phyloP scores from a whole-genome alignment of 1,140 invertebrate species.

The Cotesia chilonis region DNA sequence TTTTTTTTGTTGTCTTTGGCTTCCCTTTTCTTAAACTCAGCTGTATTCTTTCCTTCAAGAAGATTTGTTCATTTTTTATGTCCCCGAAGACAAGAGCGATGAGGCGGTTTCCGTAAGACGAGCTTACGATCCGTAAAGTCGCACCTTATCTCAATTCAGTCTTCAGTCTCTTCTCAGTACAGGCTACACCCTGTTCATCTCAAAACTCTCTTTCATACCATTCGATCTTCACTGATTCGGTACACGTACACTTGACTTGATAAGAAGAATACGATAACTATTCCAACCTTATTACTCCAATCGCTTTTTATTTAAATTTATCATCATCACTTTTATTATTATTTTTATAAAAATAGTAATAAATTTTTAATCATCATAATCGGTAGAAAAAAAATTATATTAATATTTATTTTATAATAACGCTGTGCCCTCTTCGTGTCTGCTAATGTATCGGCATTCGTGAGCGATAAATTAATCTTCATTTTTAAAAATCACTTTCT shows the following conservation, averaged over 20 bases:
- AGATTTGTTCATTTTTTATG: not conserved
- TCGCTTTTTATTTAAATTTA: not conserved
- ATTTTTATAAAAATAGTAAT: not conserved
- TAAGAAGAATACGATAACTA: conserved; percentile 2
- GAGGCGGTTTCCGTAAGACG: conserved; percentile 33
- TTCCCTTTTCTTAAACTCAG: not conserved
- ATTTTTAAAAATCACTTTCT: conserved; percentile 31
- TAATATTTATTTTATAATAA: conserved; percentile 41
- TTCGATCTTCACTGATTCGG: conserved; percentile 49
- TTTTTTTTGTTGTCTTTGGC: not conserved
- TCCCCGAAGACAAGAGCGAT: conserved; percentile 32
- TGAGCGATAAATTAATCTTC: conserved; percentile 49
- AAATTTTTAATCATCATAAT: not conserved
- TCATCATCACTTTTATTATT: conserved; percentile 1
- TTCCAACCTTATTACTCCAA: not conserved
- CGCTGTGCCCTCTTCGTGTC: conserved; percentile 46
- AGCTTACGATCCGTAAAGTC: conserved; percentile 31
- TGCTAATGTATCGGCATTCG: conserved; percentile 55
- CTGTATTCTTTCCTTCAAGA: not conserved
- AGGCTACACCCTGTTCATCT: not conserved
- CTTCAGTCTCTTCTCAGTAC: not conserved
- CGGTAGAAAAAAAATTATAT: conserved; percentile 30
- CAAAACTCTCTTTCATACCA: too few relatives aligned
- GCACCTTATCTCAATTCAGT: conserved; percentile 38
- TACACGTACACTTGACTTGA: conserved; percentile 45